Base-by-base conservation (phyloP, 2,113 vertebrate species). In the Pterophyllum scalare region DNA sequence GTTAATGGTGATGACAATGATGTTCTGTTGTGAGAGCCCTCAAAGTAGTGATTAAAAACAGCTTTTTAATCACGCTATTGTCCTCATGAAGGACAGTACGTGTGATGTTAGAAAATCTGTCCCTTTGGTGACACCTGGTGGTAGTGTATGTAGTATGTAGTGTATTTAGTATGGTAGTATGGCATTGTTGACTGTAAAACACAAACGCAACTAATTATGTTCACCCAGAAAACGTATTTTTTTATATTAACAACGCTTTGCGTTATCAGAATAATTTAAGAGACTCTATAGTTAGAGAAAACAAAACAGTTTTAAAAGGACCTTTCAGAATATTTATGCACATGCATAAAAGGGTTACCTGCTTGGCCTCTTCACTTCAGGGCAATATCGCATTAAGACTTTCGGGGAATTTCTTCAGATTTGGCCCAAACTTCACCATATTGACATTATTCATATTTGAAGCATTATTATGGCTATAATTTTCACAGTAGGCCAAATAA, bases 111-210 rank as follows among this genome's bases (percentile, higher is more conserved):
- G 17, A 14, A 31, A 31, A 52, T 54, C 26, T 20, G 4, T 72
- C 11, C 1, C 26, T 72, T 82, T 81, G 58, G 65, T 10, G 26
- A 75, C 57, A 59, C 54, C 85, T 76, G 38, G 49, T 83, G 87
- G 59, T 59, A 77, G 31, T 49, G 24, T 54, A n/a, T n/a, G n/a
- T n/a, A n/a, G n/a, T n/a, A n/a, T n/a, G n/a, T n/a, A n/a, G n/a
- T n/a, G n/a, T n/a, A n/a, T n/a, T n/a, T n/a, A n/a, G n/a, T n/a
- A n/a, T n/a, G n/a, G n/a, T n/a, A 72, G 46, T 52, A n/a, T 54
- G 67, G 31, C 67, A 72, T 3, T 1, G 6, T n/a, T 0, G 0
- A 3, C 67, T 33, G 67, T 3, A 1, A 72, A 9, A 28, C 52
- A 49, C 49, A 46, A 0, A 70, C 1, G 19, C 17, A 2, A 0